These are phyloP conservation scores for Xenopus laevis DNA, from an alignment of 2,113 vertebrate genomes.

Conservation along the genomic window DNA sequence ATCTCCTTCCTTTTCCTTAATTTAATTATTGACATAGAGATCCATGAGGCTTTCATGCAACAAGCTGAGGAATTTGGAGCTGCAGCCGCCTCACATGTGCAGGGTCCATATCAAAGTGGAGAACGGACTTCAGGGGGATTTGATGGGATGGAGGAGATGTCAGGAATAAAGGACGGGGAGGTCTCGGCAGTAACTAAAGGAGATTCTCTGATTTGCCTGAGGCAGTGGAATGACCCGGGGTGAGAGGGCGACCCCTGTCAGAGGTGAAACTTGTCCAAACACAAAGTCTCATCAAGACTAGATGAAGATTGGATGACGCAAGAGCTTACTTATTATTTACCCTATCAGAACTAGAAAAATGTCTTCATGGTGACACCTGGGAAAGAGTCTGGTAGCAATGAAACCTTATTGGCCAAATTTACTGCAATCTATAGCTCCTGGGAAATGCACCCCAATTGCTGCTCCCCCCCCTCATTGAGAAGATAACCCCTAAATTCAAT, in stretches of 20 bases:
- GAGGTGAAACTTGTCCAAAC: conserved; percentile 62
- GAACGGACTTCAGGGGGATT: conserved; percentile 56
- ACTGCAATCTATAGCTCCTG: no score
- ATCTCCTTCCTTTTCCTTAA: conserved; percentile 54
- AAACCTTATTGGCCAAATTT: no score
- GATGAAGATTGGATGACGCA: conserved; percentile 5
- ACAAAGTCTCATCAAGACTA: conserved; percentile 11
- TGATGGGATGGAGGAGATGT: conserved; percentile 48
- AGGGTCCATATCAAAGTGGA: conserved; percentile 67
- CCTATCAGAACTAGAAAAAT: not conserved
- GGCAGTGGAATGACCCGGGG: conserved; percentile 67
- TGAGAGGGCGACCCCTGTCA: conserved; percentile 59
- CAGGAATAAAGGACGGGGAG: conserved; percentile 57
- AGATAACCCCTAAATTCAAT: no score
- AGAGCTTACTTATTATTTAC: conserved; percentile 3
- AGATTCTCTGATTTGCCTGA: conserved; percentile 55
- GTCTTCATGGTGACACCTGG: no score
- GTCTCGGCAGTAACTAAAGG: conserved; percentile 59
- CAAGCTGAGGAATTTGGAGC: conserved; percentile 59
- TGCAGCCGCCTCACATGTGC: conserved; percentile 58
- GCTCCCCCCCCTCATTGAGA: no score
- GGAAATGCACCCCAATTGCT: no score
- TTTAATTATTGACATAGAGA: conserved; percentile 71
- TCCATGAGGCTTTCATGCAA: conserved; percentile 71
- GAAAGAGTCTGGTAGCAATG: no score